Evolutionary conservation across 1,140 invertebrate genomes (phyloP), one percentile per base, ranked within the genome.

Genomic region (Meloidogyne hapla): DNA sequence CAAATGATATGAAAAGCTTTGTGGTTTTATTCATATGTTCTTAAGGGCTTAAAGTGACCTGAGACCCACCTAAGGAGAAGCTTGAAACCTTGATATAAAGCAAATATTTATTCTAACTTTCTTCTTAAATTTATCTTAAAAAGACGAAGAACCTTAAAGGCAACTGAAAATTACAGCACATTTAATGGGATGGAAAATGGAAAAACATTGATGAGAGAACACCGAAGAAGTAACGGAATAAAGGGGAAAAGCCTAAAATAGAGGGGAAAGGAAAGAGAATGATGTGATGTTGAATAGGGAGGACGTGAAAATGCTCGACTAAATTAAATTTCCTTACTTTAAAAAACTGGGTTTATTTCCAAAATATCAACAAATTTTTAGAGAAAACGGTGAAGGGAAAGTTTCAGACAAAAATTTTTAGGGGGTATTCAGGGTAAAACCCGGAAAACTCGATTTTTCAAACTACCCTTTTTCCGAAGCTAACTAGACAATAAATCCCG

Each of bases 121-220:
- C 18, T 45, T 42, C 1, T 9, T 23, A 2, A 68, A 68, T 28
- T 28, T n/a, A 23, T 38, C 9, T 40, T 25, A 68, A 25, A 68
- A 26, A 26, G 25, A 3, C 6, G 21, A 68, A 26, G 26, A 15
- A 23, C n/a, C 9, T 48, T 69, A 48, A 69, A 25, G 26, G 67
- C 38, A 26, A 69, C 21, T 42, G 67, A 3, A 48, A 48, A 21
- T 48, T 69, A 21, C 67, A 21, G 21, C 38, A 69, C 28, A 38
- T 69, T 69, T 33, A 25, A 69, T 26, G 67, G 68, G 38, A n/a
- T 45, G 68, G 38, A 69, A 26, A 69, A 42, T 56, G 68, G 38
- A 21, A 69, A 28, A 42, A 26, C 4, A 42, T n/a, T 69, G 38
- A n/a, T n/a, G n/a, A 28, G 18, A 42, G 38, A 42, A n/a, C 23